Conservation (phyloP, 2,113 vertebrate species). For the Microcebus jonahi region DNA sequence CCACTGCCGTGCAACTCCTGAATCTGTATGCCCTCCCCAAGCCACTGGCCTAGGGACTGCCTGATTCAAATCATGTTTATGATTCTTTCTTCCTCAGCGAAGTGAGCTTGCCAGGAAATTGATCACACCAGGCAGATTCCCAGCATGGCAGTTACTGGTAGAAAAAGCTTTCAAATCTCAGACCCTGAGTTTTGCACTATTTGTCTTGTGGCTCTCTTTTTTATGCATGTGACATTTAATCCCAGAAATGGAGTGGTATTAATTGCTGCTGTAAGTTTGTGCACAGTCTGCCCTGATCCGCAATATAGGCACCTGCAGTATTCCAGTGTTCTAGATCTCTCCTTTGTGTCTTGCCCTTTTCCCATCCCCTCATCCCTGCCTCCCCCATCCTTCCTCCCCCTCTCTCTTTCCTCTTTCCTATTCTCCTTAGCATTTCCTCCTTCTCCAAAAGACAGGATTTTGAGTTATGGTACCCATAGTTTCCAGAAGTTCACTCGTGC, state of each 20-base stretch:
- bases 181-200: neutral
- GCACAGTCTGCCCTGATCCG: neutral
- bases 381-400: neutral
- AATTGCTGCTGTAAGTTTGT: neutral
- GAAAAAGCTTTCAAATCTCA: neutral
- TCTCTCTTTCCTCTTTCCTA: neutral
- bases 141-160: neutral
- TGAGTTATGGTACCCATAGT: neutral
- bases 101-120: neutral
- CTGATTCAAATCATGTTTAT: neutral
- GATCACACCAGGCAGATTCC: neutral
- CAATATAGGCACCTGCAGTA: neutral
- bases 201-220: neutral
- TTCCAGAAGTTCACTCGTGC: neutral
- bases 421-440: neutral
- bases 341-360: neutral
- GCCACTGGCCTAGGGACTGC: rapidly evolving
- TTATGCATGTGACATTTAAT: neutral
- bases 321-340: neutral
- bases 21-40: rapidly evolving
- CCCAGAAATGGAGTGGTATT: neutral
- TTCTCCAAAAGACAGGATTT: too few relatives aligned
- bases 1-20: neutral
- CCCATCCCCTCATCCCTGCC: neutral
- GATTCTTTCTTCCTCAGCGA: neutral